These are phyloP conservation scores for Musca vetustissima DNA, from an alignment of 1,140 invertebrate genomes.

Conservation along the genomic window DNA sequence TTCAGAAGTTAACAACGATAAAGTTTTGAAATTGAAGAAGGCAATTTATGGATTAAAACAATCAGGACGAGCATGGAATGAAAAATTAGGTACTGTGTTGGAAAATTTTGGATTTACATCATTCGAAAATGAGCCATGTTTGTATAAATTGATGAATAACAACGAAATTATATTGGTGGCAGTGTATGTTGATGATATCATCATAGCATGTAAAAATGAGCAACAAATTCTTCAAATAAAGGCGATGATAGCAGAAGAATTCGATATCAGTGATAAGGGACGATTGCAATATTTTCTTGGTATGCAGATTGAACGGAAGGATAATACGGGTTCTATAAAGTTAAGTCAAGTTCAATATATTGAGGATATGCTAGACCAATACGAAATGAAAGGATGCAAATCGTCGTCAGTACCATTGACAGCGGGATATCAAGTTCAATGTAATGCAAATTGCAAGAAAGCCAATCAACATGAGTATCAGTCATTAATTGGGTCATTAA, in stretches of 20 bases:
- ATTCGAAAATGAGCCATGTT: constrained; percentile 2
- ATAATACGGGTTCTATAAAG: constrained; percentile 20
- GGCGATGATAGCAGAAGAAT: neutral
- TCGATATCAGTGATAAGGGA: neutral
- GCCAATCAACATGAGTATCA: constrained; percentile 28
- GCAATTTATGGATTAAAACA: constrained; percentile 1
- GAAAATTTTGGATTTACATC: neutral
- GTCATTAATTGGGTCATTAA: constrained; percentile 41
- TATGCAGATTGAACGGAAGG: neutral
- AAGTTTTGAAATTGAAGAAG: neutral
- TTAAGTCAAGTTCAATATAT: constrained; percentile 49
- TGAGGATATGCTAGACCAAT: constrained; percentile 45
- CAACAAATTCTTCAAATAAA: constrained; percentile 2
- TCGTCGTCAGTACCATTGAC: constrained; percentile 46
- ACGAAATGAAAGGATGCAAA: constrained; percentile 51
- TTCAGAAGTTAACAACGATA: neutral
- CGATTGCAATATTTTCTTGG: neutral
- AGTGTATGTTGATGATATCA: constrained; percentile 23
- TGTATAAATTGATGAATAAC: neutral
- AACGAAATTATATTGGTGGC: neutral
- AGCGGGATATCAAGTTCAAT: constrained; percentile 20
- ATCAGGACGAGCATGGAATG: neutral
- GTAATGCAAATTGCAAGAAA: neutral
- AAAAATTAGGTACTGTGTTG: neutral
- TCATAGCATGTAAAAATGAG: constrained; percentile 42